A percentile compares a stretch with the other conserved stretches of the same genome.
phyloP scores from a whole-genome alignment of 2,888 invertebrate species.

The Steromphala cineraria region DNA sequence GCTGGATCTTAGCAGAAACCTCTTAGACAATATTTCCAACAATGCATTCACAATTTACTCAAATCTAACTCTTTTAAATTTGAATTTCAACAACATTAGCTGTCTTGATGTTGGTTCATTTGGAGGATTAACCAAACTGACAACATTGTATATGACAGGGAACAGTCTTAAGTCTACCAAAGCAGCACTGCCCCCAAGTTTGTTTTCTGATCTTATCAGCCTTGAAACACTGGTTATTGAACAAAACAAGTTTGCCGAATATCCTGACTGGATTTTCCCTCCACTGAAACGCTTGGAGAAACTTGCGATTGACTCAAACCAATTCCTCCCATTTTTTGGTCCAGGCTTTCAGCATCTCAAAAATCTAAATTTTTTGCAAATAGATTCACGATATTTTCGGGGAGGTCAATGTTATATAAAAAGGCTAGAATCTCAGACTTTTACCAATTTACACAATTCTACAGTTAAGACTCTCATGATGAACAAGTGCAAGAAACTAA shows the following conservation, averaged over 20 bases:
- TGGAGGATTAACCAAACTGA: neutral
- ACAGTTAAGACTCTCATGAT: neutral
- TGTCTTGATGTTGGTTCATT: neutral
- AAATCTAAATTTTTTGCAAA: neutral
- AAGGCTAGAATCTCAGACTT: neutral
- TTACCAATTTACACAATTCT: neutral
- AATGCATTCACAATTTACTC: neutral
- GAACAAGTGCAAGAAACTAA: neutral
- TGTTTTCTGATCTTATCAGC: neutral
- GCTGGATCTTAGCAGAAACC: neutral
- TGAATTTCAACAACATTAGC: neutral
- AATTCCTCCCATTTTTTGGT: neutral
- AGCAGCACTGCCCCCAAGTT: neutral
- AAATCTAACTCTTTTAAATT: neutral
- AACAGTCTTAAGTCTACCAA: neutral
- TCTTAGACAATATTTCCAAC: neutral
- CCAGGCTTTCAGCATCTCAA: neutral
- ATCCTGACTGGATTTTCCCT: neutral
- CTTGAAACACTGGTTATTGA: neutral
- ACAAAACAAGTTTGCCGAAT: neutral
- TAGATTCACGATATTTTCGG: neutral
- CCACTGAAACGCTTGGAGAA: neutral
- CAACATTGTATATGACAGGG: neutral
- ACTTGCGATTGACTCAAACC: neutral
- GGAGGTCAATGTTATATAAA: neutral